Evolutionary conservation across 2,797 vertebrate genomes (phyloP).

Genomic region (Xiphorhynchus erythropygius): DNA sequence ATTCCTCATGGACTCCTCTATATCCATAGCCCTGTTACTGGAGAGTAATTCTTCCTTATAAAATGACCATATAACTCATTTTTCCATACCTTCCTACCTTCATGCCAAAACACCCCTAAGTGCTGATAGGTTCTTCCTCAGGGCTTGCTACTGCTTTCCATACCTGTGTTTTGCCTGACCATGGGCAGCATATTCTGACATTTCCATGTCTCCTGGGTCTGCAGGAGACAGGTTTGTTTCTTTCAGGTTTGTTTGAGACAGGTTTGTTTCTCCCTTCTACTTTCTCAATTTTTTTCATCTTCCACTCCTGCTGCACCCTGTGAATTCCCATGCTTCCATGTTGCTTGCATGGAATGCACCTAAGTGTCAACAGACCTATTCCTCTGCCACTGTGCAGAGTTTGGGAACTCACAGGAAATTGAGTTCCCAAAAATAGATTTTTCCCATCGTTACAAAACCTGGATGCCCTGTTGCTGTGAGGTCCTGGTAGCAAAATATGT

Average conservation of each 20-base stretch:
- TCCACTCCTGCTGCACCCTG: not conserved
- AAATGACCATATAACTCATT: not conserved
- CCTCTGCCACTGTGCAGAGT: not conserved
- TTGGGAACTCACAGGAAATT: not conserved
- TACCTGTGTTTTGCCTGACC: not conserved
- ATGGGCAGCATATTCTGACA: not conserved
- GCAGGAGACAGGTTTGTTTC: not conserved
- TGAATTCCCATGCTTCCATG: not conserved
- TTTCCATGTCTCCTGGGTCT: not conserved
- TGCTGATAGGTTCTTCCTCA: not conserved
- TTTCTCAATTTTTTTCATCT: not conserved
- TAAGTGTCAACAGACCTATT: not conserved
- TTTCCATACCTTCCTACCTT: not conserved
- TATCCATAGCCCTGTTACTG: not conserved
- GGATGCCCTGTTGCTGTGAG: rapidly evolving
- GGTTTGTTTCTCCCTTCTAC: not conserved
- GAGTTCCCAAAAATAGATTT: not conserved
- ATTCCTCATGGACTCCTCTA: not conserved
- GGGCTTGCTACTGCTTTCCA: not conserved
- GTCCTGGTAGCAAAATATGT: rapidly evolving
- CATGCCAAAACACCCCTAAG: not conserved
- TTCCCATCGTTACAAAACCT: not conserved
- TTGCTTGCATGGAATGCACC: not conserved
- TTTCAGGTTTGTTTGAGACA: not conserved
- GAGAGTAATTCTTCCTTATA: not conserved